Evolutionary conservation across 2,888 invertebrate species (phyloP), one percentile per base, ranked within the genome.

Genomic region (Loripinus fragilis): DNA sequence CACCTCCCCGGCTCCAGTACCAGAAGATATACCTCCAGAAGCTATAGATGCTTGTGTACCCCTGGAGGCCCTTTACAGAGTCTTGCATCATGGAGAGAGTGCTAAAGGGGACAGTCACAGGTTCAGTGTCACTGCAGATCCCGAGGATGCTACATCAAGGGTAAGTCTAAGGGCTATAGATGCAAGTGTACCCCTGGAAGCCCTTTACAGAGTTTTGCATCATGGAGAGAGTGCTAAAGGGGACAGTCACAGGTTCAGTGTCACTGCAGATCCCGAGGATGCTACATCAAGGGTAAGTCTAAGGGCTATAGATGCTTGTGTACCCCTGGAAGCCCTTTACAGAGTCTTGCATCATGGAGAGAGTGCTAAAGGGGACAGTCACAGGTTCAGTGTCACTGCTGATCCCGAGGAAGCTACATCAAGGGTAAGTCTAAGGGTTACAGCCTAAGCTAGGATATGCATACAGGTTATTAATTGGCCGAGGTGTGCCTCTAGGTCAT

Each of bases 371-470:
- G 93, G 92, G 15, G 93, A 93, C 88, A 92, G 91, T 71, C 91
- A 93, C 82, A 86, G 93, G 30, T 93, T 92, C 85, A 90, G 89
- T 82, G 90, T 90, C 0, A 87, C 89, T 12, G 86, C 91, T 23
- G 93, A 93, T 76, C 92, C 92, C 7, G 93, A 93, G 67, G 92
- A 93, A 74, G 87, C 89, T 33, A 88, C 91, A 41, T 93, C 93
- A 17, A 87, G 82, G 86, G 93, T 93, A 83, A 82, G 74, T 70
- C 5, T 52, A 15, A n/a, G n/a, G n/a, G 91, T 92, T n/a, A 71
- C 82, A 17, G 86, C n/a, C n/a, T n/a, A n/a, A n/a, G n/a, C n/a
- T n/a, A n/a, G n/a, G n/a, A n/a, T n/a, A n/a, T n/a, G n/a, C n/a
- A n/a, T n/a, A n/a, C n/a, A n/a, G n/a, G n/a, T n/a, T n/a, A n/a